These are phyloP conservation scores for Adelphocoris suturalis DNA, from an alignment of 2,888 invertebrate genomes.

Conservation along the genomic window DNA sequence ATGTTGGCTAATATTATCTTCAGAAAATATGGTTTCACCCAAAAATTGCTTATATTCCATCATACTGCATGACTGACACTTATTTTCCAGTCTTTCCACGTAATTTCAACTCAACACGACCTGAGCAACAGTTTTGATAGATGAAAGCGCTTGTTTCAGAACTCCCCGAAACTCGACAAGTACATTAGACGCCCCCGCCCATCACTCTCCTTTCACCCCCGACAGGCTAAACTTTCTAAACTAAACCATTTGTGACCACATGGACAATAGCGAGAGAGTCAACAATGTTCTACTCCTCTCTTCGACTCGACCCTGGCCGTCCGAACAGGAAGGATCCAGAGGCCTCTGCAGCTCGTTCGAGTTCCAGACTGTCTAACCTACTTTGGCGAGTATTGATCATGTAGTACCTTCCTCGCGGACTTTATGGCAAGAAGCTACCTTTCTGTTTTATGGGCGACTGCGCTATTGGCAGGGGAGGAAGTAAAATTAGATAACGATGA, in stretches of 20 bases:
- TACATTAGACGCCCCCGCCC: slow-evolving; percentile 17
- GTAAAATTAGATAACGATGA: too few relatives aligned
- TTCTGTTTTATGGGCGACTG: background rate
- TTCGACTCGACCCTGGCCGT: background rate
- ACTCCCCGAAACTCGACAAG: slow-evolving; percentile 13
- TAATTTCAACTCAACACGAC: background rate
- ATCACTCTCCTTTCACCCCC: background rate
- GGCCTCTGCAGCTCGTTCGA: background rate
- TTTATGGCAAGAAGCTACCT: background rate
- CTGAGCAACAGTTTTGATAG: slow-evolving; percentile 26
- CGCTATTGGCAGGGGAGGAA: too few relatives aligned
- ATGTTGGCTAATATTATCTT: too few relatives aligned
- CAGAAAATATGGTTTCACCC: too few relatives aligned
- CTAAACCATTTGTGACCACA: slow-evolving; percentile 8
- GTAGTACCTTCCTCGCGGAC: background rate
- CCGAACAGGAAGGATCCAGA: background rate
- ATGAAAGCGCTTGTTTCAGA: slow-evolving; percentile 5
- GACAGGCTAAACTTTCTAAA: slow-evolving; percentile 24
- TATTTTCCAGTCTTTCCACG: too few relatives aligned
- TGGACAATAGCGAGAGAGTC: slow-evolving; percentile 30
- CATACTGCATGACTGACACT: too few relatives aligned
- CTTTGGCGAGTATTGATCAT: background rate
- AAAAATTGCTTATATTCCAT: too few relatives aligned
- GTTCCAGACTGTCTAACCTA: background rate
- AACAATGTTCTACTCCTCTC: background rate